Conservation (phyloP, 1,140 invertebrate species). For the Gonioctena quinquepunctata region DNA sequence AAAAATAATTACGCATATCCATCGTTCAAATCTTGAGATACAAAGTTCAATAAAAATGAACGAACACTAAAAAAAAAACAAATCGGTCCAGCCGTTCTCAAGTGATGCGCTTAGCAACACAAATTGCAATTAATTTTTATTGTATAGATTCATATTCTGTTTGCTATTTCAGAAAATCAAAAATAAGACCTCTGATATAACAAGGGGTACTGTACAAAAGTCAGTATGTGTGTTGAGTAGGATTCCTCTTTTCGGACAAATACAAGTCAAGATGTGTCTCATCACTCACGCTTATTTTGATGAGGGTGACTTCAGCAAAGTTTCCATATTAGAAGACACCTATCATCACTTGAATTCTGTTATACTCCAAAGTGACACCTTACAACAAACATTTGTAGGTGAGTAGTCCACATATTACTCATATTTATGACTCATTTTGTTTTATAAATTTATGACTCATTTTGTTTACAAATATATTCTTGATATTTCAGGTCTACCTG, state of each 20-base stretch:
- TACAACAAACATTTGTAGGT: conserved; percentile 82
- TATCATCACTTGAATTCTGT: conserved; percentile 91
- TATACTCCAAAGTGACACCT: conserved; percentile 70
- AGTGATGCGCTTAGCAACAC: too few relatives aligned
- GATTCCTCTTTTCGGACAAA: conserved; percentile 87
- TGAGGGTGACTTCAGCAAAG: conserved; percentile 90
- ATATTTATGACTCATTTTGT: not conserved
- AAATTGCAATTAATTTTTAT: too few relatives aligned
- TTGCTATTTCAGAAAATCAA: conserved; percentile 76
- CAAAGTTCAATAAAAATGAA: too few relatives aligned
- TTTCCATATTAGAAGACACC: conserved; percentile 89
- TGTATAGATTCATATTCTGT: too few relatives aligned
- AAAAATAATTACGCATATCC: too few relatives aligned
- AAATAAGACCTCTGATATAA: conserved; percentile 95
- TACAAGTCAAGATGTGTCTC: conserved; percentile 93
- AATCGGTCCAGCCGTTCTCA: too few relatives aligned
- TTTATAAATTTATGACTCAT: not conserved
- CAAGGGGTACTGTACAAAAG: conserved; percentile 92
- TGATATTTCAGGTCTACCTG: conserved; percentile 73
- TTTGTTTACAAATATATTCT: not conserved
- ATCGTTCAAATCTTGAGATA: too few relatives aligned
- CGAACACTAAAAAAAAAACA: too few relatives aligned
- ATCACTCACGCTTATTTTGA: conserved; percentile 98
- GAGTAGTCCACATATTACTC: conserved; percentile 52
- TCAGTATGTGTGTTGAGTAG: conserved; percentile 89